phyloP scores from a whole-genome alignment of 2,113 vertebrate species.

The Rhegmatorhina hoffmannsi region DNA sequence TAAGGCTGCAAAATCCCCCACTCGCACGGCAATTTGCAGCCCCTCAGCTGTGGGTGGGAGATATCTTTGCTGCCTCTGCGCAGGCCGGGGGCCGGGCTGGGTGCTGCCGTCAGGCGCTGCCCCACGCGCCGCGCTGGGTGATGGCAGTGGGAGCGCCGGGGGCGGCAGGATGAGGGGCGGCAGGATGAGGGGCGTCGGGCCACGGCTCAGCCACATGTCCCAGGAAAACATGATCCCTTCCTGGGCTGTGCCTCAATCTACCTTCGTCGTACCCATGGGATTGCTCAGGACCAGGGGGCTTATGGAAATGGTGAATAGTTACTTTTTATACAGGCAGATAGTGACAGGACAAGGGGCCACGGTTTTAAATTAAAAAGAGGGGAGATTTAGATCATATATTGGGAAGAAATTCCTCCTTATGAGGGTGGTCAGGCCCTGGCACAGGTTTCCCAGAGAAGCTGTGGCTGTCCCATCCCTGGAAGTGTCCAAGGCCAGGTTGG shows the following conservation, averaged over 20 bases:
- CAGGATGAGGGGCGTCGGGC: background rate
- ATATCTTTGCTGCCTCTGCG: conserved; percentile 46
- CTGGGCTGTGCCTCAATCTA: accelerated
- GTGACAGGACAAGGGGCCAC: background rate
- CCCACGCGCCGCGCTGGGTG: background rate
- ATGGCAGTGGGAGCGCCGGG: background rate
- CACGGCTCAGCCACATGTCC: background rate
- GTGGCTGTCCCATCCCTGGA: background rate
- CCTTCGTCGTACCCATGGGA: accelerated
- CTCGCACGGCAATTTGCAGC: conserved; percentile 45
- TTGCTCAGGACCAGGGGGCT: too few species aligned
- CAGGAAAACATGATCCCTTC: accelerated
- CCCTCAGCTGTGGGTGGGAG: conserved; percentile 53
- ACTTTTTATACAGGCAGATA: background rate
- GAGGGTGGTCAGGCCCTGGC: background rate
- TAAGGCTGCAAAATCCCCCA: conserved; percentile 66
- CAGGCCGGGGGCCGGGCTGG: conserved; percentile 22
- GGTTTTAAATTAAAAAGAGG: background rate
- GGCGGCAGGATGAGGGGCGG: background rate
- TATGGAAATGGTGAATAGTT: accelerated
- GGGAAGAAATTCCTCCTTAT: background rate
- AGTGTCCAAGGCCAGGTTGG: background rate
- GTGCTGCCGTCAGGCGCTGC: conserved; percentile 9
- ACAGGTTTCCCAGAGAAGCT: background rate
- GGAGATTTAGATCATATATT: background rate